These are phyloP conservation scores for Spisula solida DNA, from an alignment of 2,888 invertebrate species.

Conservation along the genomic window DNA sequence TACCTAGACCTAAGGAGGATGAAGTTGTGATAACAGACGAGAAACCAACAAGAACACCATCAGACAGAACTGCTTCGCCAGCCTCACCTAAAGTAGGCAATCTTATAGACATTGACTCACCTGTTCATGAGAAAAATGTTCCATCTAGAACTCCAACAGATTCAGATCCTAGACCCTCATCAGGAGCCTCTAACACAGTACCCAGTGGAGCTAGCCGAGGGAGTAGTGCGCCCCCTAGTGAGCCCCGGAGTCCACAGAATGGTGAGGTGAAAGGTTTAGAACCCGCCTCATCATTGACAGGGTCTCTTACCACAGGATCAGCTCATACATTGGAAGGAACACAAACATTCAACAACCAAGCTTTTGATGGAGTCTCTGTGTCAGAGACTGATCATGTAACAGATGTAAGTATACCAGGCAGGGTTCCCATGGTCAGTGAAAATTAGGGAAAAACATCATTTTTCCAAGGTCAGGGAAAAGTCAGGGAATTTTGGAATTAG, in stretches of 20 bases:
- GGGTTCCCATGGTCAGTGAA: no score
- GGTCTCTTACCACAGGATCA: conserved; percentile 68
- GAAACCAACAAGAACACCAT: conserved; percentile 9
- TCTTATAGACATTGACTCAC: conserved; percentile 67
- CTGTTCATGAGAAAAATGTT: conserved; percentile 28
- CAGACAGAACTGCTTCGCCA: conserved; percentile 17
- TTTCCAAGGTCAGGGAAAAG: no score
- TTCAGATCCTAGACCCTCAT: conserved; percentile 25
- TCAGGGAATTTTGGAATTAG: no score
- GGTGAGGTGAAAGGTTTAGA: conserved; percentile 15
- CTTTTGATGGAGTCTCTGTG: conserved; percentile 75
- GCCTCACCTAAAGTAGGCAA: conserved; percentile 56
- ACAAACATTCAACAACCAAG: conserved; percentile 79
- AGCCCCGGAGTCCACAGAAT: not conserved
- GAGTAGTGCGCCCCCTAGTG: conserved; percentile 25
- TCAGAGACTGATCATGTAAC: conserved; percentile 71
- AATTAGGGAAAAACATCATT: no score
- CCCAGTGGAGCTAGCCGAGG: conserved; percentile 42
- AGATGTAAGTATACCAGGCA: conserved; percentile 61
- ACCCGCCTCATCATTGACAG: conserved; percentile 50
- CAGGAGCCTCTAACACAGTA: conserved; percentile 32
- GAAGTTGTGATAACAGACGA: conserved; percentile 29
- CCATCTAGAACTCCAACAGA: conserved; percentile 11
- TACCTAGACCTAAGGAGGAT: conserved; percentile 2
- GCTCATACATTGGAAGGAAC: conserved; percentile 64